Evolutionary conservation across 2,113 vertebrate species (phyloP).

Genomic region (Pollachius pollachius): DNA sequence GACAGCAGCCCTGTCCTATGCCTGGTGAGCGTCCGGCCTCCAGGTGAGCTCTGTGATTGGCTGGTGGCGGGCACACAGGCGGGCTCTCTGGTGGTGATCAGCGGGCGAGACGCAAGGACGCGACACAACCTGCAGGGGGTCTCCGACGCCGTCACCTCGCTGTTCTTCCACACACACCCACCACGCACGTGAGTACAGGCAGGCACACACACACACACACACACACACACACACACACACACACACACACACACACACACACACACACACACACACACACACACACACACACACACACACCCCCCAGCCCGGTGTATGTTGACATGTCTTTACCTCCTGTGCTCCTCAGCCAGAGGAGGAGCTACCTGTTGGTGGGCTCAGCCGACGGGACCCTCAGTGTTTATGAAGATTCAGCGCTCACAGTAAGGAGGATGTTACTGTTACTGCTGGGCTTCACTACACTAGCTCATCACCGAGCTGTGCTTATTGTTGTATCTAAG

Average conservation of each 20-base stretch:
- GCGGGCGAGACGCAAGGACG: slow-evolving; percentile 62
- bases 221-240: too few species aligned
- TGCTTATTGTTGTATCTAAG: neutral
- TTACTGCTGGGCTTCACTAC: neutral
- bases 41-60: slow-evolving; percentile 80
- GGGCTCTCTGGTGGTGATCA: slow-evolving; percentile 81
- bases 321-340: neutral
- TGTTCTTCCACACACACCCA: slow-evolving; percentile 80
- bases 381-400: slow-evolving; percentile 86
- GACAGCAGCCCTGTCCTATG: slow-evolving; percentile 85
- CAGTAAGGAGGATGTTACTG: slow-evolving; percentile 65
- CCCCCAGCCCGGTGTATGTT: too few species aligned
- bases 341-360: slow-evolving; percentile 82
- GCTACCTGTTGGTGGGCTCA: slow-evolving; percentile 87
- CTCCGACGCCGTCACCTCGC: slow-evolving; percentile 86
- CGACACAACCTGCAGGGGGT: slow-evolving; percentile 82
- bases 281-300: too few species aligned
- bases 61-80: slow-evolving; percentile 88
- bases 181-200: slow-evolving; percentile 53
- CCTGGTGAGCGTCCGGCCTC: slow-evolving; percentile 78
- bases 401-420: slow-evolving; percentile 87
- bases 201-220: neutral
- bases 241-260: too few species aligned
- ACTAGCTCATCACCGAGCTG: neutral
- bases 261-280: too few species aligned